phyloP scores from a whole-genome alignment of 2,888 invertebrate genomes.

The Schizotus pectinicornis region DNA sequence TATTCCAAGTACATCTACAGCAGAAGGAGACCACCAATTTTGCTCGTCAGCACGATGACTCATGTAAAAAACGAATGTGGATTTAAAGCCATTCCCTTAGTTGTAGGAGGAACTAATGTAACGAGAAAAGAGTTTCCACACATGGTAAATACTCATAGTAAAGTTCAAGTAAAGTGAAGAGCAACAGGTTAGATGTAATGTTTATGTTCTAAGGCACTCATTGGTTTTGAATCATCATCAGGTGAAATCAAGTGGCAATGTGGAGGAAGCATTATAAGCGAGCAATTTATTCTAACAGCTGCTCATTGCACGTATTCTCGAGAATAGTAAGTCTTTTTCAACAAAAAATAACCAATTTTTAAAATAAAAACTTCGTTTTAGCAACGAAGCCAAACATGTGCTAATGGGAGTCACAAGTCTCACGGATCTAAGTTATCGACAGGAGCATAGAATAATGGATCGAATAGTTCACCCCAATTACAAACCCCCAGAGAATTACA shows the following conservation, averaged over 20 bases:
- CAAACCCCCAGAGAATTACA: constrained; percentile 52
- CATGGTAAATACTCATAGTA: too few relatives aligned
- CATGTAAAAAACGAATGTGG: not conserved
- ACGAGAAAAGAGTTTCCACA: too few relatives aligned
- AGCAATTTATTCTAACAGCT: too few relatives aligned
- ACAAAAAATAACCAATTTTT: too few relatives aligned
- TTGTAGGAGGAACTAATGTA: not conserved
- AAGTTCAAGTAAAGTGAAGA: too few relatives aligned
- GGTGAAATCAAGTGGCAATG: too few relatives aligned
- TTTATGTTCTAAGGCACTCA: too few relatives aligned
- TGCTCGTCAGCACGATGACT: constrained; percentile 1
- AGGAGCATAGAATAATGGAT: constrained; percentile 40
- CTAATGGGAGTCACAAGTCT: constrained; percentile 59
- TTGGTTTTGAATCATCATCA: too few relatives aligned
- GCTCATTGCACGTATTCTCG: too few relatives aligned
- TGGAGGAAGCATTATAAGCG: too few relatives aligned
- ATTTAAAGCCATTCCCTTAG: not conserved
- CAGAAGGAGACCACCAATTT: constrained; percentile 1
- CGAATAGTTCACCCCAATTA: constrained; percentile 56
- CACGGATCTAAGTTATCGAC: constrained; percentile 52
- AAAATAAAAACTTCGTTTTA: constrained; percentile 33
- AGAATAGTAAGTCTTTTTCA: too few relatives aligned
- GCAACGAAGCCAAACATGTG: constrained; percentile 54
- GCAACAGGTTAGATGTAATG: too few relatives aligned
- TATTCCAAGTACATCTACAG: constrained; percentile 9